Conservation (phyloP, 2,113 vertebrate genomes). For the Phrynocephalus versicolor region DNA sequence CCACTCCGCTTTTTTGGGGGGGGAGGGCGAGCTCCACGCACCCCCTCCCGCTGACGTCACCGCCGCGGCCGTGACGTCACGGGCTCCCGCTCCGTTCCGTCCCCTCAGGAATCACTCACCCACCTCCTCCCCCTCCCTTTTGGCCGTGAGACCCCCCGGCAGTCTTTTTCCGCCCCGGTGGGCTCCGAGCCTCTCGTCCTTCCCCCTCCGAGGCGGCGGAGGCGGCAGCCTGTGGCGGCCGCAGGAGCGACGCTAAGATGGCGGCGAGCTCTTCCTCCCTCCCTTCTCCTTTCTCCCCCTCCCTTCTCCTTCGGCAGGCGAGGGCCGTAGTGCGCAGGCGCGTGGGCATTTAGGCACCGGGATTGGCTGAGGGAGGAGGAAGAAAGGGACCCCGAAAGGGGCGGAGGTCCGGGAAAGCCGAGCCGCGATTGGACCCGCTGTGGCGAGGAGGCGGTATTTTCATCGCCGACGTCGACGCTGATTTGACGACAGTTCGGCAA, state of each 20-base stretch:
- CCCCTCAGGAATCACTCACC: constrained; percentile 50
- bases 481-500: not conserved
- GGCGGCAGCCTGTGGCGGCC: constrained; percentile 68
- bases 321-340: not conserved
- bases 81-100: not conserved
- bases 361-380: not conserved
- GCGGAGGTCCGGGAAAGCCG: not conserved
- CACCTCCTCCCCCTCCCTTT: constrained; percentile 68
- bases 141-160: constrained; percentile 58
- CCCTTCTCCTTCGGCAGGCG: not conserved
- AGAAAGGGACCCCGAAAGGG: not conserved
- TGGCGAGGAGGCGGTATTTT: not conserved
- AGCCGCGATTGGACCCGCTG: not conserved
- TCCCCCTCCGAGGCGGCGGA: constrained; percentile 62
- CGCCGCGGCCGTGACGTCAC: constrained; percentile 36
- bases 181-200: constrained; percentile 67
- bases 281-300: constrained; percentile 48
- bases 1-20: constrained; percentile 72
- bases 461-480: not conserved
- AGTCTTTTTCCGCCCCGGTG: not conserved
- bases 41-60: constrained; percentile 14
- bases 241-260: constrained; percentile 58
- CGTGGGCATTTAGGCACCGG: rapidly evolving
- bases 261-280: constrained; percentile 22
- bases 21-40: constrained; percentile 40